Evolutionary conservation across 2,888 invertebrate species (phyloP), one percentile per base, ranked within the genome.

Genomic region (Agriopis marginaria): DNA sequence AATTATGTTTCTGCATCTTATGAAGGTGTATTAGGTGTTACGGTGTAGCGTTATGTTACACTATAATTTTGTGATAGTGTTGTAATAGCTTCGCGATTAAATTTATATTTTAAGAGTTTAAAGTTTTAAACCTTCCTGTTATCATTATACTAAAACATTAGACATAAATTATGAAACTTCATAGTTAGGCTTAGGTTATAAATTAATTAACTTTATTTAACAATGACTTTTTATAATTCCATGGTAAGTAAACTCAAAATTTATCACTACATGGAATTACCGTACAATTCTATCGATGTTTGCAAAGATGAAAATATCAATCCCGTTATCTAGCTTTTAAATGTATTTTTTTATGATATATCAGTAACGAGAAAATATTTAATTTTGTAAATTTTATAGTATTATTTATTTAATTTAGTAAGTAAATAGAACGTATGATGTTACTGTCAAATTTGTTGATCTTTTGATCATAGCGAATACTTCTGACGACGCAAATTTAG

Each of bases 401-500:
- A 5, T 32, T 32, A 32, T 32, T 32, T 3, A 32, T 32, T 32
- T 32, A 32, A 32, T 32, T 32, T 32, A 32, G 32, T 32, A 32
- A 32, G 5, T 23, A 23, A 1, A 23, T 32, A 32, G 32, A 32
- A 4, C 32, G 4, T 5, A 5, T 32, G 0, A 32, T 32, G 4
- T 32, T 32, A 3, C 17, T 47, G 44, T 14, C 40, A 54, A 14
- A 47, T 63, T 65, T 58, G 59, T 59, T 62, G 40, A 58, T 67
- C 71, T 60, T 73, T 72, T 70, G 71, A 67, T 71, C 71, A 70
- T 71, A 70, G 58, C 59, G 66, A 71, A 75, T 68, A 73, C 70
- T 70, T 76, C 70, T 67, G 60, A 69, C 62, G 63, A 58, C 63
- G 60, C 74, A 73, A 76, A 82, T 79, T 72, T 71, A 75, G 68